A percentile compares a stretch with the other conserved stretches of the same genome.
phyloP scores from a whole-genome alignment of 2,797 vertebrate genomes.

The Percopsis omiscomaycus region DNA sequence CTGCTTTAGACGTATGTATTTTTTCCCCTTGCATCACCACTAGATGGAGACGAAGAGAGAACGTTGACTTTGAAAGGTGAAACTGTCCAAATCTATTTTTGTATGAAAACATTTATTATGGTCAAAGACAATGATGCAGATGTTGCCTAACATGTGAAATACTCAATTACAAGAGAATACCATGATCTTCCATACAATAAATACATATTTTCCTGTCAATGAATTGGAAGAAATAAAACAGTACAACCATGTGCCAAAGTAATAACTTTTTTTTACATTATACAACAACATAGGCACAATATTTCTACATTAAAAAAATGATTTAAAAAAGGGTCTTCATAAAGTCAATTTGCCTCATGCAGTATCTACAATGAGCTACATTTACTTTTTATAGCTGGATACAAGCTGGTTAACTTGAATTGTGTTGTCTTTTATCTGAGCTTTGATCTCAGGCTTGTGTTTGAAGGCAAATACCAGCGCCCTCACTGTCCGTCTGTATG shows the following conservation, averaged over 20 bases:
- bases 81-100: constrained; percentile 25
- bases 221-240: constrained; percentile 16
- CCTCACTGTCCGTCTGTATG: constrained; percentile 87
- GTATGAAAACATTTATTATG: constrained; percentile 32
- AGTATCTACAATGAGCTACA: not conserved
- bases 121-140: constrained; percentile 26
- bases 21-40: not conserved
- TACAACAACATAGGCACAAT: constrained; percentile 10
- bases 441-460: constrained; percentile 84
- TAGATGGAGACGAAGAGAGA: constrained; percentile 9
- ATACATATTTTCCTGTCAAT: constrained; percentile 14
- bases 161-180: constrained; percentile 7
- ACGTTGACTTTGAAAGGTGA: not conserved
- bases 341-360: not conserved
- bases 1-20: constrained; percentile 77
- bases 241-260: constrained; percentile 48
- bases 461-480: constrained; percentile 93
- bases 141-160: constrained; percentile 1
- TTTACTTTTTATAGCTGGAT: constrained; percentile 87
- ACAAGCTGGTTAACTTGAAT: constrained; percentile 82
- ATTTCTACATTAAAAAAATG: constrained; percentile 6
- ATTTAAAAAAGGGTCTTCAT: constrained; percentile 3
- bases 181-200: constrained; percentile 17
- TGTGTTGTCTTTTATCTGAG: constrained; percentile 79
- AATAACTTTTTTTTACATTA: constrained; percentile 31